Percentiles rank a stretch among this genome's conserved stretches.
Evolutionary conservation across 2,113 vertebrate species (phyloP).

Genomic region (Redunca redunca): DNA sequence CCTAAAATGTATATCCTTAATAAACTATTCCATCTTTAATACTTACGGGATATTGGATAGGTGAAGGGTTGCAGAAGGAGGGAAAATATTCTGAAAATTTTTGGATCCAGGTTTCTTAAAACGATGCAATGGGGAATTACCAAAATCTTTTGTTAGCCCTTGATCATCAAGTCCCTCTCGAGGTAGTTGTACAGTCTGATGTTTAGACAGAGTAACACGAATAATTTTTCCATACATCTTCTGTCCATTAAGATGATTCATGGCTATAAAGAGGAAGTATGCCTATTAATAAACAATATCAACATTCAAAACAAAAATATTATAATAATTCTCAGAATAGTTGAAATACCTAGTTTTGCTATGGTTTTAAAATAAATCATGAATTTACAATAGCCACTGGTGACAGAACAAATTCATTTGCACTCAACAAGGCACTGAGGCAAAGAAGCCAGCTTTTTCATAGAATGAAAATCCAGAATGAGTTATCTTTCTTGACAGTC

Average conservation of each 20-base stretch:
- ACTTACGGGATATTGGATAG: constrained; percentile 98
- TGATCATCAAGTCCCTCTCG: constrained; percentile 97
- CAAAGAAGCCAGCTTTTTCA: constrained; percentile 7
- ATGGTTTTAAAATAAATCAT: constrained; percentile 4
- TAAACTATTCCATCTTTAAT: neutral
- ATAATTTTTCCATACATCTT: constrained; percentile 99
- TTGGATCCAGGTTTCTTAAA: constrained; percentile 98
- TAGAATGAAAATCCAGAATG: neutral
- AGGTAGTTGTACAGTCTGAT: constrained; percentile 96
- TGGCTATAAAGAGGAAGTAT: constrained; percentile 83
- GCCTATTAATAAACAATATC: neutral
- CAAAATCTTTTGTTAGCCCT: constrained; percentile 96
- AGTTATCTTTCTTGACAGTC: neutral
- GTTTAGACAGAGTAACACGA: constrained; percentile 95
- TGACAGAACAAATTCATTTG: neutral
- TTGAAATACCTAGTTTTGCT: neutral
- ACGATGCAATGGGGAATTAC: constrained; percentile 96
- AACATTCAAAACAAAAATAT: neutral
- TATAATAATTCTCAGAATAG: neutral
- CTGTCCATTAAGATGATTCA: constrained; percentile 98
- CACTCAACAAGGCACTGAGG: neutral
- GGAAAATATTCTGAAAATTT: constrained; percentile 99
- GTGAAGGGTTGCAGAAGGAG: constrained; percentile 96
- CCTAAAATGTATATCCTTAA: neutral
- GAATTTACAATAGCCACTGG: neutral